phyloP scores from a whole-genome alignment of 2,888 invertebrate species.

The Cosmorhoe ocellata region DNA sequence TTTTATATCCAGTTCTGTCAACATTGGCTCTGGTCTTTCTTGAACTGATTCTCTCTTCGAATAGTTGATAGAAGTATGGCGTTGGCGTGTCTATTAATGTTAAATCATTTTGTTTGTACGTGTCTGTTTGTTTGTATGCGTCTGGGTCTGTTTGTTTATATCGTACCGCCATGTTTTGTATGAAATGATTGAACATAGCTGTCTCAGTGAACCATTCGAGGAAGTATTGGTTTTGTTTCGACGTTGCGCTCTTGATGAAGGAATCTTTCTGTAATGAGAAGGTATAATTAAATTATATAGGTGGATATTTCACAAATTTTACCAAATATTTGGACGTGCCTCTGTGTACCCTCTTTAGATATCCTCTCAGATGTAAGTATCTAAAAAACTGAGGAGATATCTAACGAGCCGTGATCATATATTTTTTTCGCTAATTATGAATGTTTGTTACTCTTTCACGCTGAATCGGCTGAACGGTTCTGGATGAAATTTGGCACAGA shows the following conservation, averaged over 20 bases:
- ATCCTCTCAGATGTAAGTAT: no score
- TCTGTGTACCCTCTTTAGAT: no score
- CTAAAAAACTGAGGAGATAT: no score
- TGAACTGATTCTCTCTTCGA: slow-evolving; percentile 56
- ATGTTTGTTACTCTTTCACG: no score
- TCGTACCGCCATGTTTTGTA: slow-evolving; percentile 75
- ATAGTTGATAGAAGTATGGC: slow-evolving; percentile 70
- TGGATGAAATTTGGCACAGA: no score
- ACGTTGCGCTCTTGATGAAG: slow-evolving; percentile 85
- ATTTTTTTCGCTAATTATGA: no score
- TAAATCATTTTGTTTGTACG: slow-evolving; percentile 15
- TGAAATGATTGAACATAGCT: slow-evolving; percentile 91
- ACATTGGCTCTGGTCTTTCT: slow-evolving; percentile 46
- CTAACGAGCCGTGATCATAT: no score
- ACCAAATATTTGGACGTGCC: no score
- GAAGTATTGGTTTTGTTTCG: slow-evolving; percentile 87
- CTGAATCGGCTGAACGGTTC: no score
- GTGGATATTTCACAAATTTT: no score
- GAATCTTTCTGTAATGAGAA: slow-evolving; percentile 85
- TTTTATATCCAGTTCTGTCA: slow-evolving; percentile 63
- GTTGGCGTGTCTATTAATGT: slow-evolving; percentile 65
- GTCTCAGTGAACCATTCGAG: slow-evolving; percentile 94
- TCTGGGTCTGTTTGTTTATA: slow-evolving; percentile 35
- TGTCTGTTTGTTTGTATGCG: slow-evolving; percentile 20
- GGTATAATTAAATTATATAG: no score